phyloP scores from a whole-genome alignment of 2,797 vertebrate species.

The Schizothorax lantsangensis region DNA sequence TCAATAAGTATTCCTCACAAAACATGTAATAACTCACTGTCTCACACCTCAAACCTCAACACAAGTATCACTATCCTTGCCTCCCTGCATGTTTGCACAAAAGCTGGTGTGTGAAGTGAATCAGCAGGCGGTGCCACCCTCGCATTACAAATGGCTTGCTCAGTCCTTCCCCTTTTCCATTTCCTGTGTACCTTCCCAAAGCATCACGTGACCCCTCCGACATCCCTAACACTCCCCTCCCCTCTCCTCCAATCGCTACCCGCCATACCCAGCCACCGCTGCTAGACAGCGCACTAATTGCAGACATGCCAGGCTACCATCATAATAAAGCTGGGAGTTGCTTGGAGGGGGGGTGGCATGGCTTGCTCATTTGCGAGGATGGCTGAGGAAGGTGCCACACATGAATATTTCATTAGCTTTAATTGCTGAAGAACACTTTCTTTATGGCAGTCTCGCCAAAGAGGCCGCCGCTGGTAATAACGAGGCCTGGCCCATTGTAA shows the following conservation, averaged over 20 bases:
- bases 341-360: constrained; percentile 70
- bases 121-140: constrained; percentile 60
- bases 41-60: constrained; percentile 46
- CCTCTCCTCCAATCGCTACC: constrained; percentile 44
- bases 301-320: constrained; percentile 89
- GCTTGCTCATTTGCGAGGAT: constrained; percentile 90
- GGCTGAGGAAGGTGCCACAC: constrained; percentile 91
- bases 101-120: constrained; percentile 54
- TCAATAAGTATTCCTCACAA: constrained; percentile 27
- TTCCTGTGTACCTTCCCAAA: constrained; percentile 55
- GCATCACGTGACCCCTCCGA: constrained; percentile 45
- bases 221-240: constrained; percentile 47
- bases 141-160: constrained; percentile 56
- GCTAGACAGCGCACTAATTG: constrained; percentile 82
- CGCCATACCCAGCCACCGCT: constrained; percentile 53
- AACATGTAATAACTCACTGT: constrained; percentile 35
- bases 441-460: constrained; percentile 87
- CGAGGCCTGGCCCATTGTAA: constrained; percentile 83
- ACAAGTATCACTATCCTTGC: constrained; percentile 52
- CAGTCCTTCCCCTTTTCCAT: constrained; percentile 45
- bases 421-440: constrained; percentile 91
- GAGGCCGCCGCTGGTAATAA: constrained; percentile 88
- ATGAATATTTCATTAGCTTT: constrained; percentile 95
- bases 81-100: constrained; percentile 52
- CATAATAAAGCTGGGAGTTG: constrained; percentile 89